Conservation (phyloP, 2,113 vertebrate genomes). For the Setophaga coronata region DNA sequence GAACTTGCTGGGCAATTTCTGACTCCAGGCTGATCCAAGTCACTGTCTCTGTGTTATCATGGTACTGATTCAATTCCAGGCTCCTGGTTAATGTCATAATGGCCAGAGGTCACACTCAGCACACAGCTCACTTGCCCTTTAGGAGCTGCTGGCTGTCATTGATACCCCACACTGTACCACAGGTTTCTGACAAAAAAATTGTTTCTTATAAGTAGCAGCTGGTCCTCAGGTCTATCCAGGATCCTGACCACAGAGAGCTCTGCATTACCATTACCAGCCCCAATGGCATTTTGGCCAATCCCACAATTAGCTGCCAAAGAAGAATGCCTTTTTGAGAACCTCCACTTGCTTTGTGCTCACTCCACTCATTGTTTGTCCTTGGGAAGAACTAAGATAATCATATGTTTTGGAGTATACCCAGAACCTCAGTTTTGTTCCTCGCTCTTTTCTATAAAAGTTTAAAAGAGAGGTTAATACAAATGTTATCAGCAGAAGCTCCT, state of each 20-base stretch:
- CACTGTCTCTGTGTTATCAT: neutral
- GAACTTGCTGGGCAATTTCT: neutral
- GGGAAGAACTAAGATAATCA: neutral
- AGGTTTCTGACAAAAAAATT: neutral
- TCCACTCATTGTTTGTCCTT: neutral
- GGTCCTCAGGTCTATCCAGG: neutral
- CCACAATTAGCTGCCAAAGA: neutral
- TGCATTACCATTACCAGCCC: neutral
- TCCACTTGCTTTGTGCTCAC: neutral
- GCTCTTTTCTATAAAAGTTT: neutral
- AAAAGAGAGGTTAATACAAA: neutral
- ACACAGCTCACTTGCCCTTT: too few relatives aligned
- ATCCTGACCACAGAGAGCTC: neutral
- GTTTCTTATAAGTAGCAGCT: neutral
- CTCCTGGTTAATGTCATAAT: accelerated
- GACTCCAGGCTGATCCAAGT: neutral
- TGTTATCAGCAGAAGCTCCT: neutral
- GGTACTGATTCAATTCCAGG: neutral
- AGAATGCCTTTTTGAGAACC: neutral
- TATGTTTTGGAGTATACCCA: neutral
- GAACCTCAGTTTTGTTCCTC: neutral
- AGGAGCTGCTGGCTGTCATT: neutral
- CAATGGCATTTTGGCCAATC: neutral
- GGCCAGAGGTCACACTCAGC: neutral
- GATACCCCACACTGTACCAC: neutral